phyloP scores from a whole-genome alignment of 2,888 invertebrate genomes.

The Erebia ligea region DNA sequence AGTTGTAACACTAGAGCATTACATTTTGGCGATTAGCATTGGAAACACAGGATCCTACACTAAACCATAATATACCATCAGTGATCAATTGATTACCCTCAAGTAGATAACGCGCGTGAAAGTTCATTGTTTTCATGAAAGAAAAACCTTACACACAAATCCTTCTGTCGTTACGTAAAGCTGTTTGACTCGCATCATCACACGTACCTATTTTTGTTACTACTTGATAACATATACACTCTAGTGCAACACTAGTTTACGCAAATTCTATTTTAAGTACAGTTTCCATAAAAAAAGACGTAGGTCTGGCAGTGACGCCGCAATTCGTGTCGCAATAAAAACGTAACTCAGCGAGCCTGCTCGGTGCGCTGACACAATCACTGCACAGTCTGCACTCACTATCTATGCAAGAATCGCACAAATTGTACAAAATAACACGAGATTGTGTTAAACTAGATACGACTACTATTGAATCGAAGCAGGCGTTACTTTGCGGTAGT shows the following conservation, averaged over 20 bases:
- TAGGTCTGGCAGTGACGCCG: conserved; percentile 1
- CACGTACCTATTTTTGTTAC: background rate
- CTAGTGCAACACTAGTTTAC: conserved; percentile 9
- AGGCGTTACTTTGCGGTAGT: too few species aligned
- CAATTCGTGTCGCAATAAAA: conserved; percentile 16
- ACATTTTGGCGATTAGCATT: too few species aligned
- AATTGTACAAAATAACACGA: background rate
- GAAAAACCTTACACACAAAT: background rate
- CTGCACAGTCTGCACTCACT: conserved; percentile 27
- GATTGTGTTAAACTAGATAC: too few species aligned
- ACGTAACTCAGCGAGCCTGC: conserved; percentile 25
- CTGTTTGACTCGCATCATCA: background rate
- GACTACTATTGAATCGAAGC: too few species aligned
- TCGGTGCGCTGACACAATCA: conserved; percentile 28
- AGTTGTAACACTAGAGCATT: too few species aligned
- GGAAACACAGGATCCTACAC: too few species aligned
- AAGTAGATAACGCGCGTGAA: background rate
- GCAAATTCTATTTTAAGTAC: conserved; percentile 4
- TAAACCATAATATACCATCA: too few species aligned
- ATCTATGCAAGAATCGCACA: conserved; percentile 14
- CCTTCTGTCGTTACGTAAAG: background rate
- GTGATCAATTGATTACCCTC: too few species aligned
- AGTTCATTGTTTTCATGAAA: background rate
- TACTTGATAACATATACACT: background rate
- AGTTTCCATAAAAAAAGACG: conserved; percentile 1